Base-by-base conservation (phyloP, 2,113 vertebrate genomes). In the Podiceps cristatus region DNA sequence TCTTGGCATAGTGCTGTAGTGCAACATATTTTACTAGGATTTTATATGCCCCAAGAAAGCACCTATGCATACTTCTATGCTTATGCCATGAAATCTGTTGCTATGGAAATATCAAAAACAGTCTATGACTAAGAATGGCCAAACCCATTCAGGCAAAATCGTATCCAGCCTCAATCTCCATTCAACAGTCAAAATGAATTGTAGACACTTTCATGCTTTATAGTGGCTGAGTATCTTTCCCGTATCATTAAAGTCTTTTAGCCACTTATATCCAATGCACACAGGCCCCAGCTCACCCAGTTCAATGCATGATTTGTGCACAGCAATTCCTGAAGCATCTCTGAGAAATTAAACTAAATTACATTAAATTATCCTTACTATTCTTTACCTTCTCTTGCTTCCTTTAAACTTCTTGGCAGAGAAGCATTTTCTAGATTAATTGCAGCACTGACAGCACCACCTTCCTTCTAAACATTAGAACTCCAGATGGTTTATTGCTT, bases 1-100 rank as follows among this genome's bases (percentile, higher is more conserved):
- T 62, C 29, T 81, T 88, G 55, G 62, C n/a, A 40, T 23, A 45
- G 4, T 64, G 31, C 14, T 78, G 22, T 50, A n/a, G 20, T 29
- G 40, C 33, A 95, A 45, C 7, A 3, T 10, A 4, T 56, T 91
- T 94, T 79, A 73, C 18, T 67, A 45, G 29, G 24, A 67, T 77
- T 93, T 82, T 82, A 33, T 74, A 75, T 55, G 31, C 33, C 29
- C 5, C 28, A 81, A 52, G 69, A 78, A 88, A 75, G 68, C 31
- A 81, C 28, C 53, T 86, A 24, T 69, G 49, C 56, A 78, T 75
- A 74, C 20, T 75, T 82, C 53, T 77, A 35, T 7, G 7, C 37
- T 45, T 71, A 62, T 74, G 31, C n/a, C 52, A 62, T 90, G 19
- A 91, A 95, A 60, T 94, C 68, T 77, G 62, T 96, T 96, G 66